Base-by-base conservation (phyloP, 2,113 vertebrate species). In the Leucoraja erinaceus region DNA sequence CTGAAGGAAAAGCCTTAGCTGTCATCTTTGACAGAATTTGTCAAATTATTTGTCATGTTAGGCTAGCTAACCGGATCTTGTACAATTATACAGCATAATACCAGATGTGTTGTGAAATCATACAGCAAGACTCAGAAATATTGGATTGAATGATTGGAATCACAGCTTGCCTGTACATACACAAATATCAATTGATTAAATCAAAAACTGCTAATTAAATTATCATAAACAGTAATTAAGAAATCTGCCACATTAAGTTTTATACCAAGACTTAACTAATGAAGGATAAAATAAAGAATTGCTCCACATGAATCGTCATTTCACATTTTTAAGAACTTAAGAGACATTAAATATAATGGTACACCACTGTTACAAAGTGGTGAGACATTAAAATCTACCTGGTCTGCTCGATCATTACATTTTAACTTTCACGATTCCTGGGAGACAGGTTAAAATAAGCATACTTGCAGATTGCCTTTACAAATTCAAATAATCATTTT, bases 31-130 rank as follows among this genome's bases (percentile, higher is more conserved):
- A 97, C 95, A 96, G 95, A 95, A 94, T 79, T 94, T 94, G 94
- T 93, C 95, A 96, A 97, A 96, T 96, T 97, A 96, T 97, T 95
- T 97, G 96, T 96, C 95, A 96, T 95, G 96, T 95, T 94, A 94
- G 94, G 94, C 93, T 93, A 95, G 95, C 95, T 95, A 96, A 96
- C 94, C 93, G 93, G 93, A 93, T 94, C 93, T 94, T 76, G 93
- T 94, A 96, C 94, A 93, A 93, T 93, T 70, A 70, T 68, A 93
- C 77, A 93, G 93, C 81, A 93, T 93, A 94, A 93, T 91, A 94
- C 94, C 94, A 93, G 94, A 83, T 78, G 93, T 93, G 74, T 81
- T 93, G 92, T 93, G 78, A 90, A 91, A 72, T 74, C 90, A 91
- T 20, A 91, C 90, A 72, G 86, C 86, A 90, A n/a, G 72, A 91